These are phyloP conservation scores for Danio kyathit DNA, from an alignment of 2,797 vertebrate genomes.

Conservation along the genomic window DNA sequence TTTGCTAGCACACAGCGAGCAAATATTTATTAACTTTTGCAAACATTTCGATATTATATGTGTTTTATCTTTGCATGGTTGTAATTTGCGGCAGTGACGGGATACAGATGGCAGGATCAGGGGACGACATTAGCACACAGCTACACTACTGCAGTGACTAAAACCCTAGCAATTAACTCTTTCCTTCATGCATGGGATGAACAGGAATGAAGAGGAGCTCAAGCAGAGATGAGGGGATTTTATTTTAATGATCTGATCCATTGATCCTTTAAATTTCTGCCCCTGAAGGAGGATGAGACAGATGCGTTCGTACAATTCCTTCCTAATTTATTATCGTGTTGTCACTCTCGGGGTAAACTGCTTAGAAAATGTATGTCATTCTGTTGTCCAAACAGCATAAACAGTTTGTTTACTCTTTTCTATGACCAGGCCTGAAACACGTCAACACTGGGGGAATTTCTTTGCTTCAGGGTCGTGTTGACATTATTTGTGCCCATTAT, in stretches of 20 bases:
- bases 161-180: constrained; percentile 81
- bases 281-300: constrained; percentile 74
- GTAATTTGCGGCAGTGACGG: constrained; percentile 35
- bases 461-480: neutral
- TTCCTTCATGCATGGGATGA: constrained; percentile 77
- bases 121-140: constrained; percentile 62
- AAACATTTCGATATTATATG: constrained; percentile 65
- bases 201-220: constrained; percentile 54
- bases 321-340: constrained; percentile 74
- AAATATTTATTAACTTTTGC: constrained; percentile 67
- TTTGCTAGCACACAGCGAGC: constrained; percentile 15
- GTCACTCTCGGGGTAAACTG: constrained; percentile 64
- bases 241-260: constrained; percentile 86
- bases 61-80: constrained; percentile 68
- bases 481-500: neutral
- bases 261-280: constrained; percentile 83
- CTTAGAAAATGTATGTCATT: constrained; percentile 66
- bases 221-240: constrained; percentile 68
- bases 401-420: neutral
- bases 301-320: constrained; percentile 66
- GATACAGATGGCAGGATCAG: constrained; percentile 61
- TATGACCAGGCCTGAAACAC: neutral
- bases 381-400: constrained; percentile 51
- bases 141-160: constrained; percentile 63
- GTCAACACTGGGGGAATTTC: neutral